A percentile compares a stretch with the other conserved stretches of the same genome.
phyloP scores from a whole-genome alignment of 1,140 invertebrate species.

The Parasteatoda tepidariorum region DNA sequence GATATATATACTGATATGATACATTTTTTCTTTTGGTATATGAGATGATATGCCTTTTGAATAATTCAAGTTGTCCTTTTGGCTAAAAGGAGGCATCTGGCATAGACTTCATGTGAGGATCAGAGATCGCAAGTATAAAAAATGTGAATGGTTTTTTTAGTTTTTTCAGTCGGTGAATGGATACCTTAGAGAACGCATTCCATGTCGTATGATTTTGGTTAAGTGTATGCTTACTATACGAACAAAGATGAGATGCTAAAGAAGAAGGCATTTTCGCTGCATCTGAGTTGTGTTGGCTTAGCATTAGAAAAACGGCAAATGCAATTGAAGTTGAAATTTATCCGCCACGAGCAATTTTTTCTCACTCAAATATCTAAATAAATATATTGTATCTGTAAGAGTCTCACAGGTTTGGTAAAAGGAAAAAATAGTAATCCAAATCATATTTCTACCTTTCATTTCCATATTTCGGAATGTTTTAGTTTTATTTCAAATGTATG shows the following conservation, averaged over 20 bases:
- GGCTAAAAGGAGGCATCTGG: conserved; percentile 42
- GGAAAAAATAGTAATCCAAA: too few relatives aligned
- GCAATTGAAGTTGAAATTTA: background rate
- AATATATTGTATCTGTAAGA: too few relatives aligned
- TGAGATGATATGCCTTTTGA: conserved; percentile 30
- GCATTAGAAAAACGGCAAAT: background rate
- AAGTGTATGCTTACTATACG: background rate
- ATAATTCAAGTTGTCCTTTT: conserved; percentile 39
- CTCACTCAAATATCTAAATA: background rate
- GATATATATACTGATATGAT: conserved; percentile 22
- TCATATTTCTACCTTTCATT: too few relatives aligned
- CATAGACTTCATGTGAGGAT: conserved; percentile 34
- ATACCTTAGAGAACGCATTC: conserved; percentile 15
- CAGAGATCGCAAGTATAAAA: conserved; percentile 43
- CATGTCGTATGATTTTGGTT: background rate
- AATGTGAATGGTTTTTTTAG: background rate
- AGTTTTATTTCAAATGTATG: too few relatives aligned
- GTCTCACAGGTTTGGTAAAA: too few relatives aligned
- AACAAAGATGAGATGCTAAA: background rate
- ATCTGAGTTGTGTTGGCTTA: background rate
- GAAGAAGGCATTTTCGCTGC: background rate
- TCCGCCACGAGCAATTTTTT: background rate
- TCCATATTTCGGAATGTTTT: too few relatives aligned
- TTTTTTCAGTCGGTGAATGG: conserved; percentile 11
- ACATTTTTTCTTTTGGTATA: conserved; percentile 16